A percentile compares a stretch with the other conserved stretches of the same genome.
Conservation (phyloP, 2,113 vertebrate species). For the Oreochromis niloticus region DNA sequence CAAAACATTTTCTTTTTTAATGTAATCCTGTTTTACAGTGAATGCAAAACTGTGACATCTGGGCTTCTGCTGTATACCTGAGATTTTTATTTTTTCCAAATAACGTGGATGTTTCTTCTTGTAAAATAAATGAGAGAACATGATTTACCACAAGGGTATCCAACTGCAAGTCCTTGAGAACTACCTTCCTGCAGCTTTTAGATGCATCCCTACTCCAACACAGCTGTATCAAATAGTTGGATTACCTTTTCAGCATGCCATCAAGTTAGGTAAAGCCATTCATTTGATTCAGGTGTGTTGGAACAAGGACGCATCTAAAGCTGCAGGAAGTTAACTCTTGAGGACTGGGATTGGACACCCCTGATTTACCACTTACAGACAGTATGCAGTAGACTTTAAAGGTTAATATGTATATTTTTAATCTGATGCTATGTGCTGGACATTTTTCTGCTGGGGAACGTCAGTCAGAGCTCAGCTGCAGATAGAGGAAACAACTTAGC, state of each 20-base stretch:
- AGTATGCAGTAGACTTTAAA: not conserved
- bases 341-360: not conserved
- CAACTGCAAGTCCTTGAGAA: not conserved
- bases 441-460: not conserved
- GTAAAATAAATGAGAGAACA: not conserved
- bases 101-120: not conserved
- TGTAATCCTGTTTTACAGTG: not conserved
- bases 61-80: not conserved
- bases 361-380: not conserved
- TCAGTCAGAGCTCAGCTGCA: not conserved
- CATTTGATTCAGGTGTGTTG: not conserved
- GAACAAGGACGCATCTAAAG: not conserved
- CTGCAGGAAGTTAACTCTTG: not conserved
- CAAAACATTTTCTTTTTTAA: not conserved
- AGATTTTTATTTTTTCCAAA: not conserved
- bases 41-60: not conserved
- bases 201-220: not conserved
- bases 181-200: not conserved
- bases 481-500: not conserved
- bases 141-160: not conserved
- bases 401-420: not conserved
- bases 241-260: not conserved
- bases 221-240: not conserved
- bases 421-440: not conserved
- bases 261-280: not conserved